phyloP scores from a whole-genome alignment of 2,797 vertebrate species.

The Gallirallus australis region DNA sequence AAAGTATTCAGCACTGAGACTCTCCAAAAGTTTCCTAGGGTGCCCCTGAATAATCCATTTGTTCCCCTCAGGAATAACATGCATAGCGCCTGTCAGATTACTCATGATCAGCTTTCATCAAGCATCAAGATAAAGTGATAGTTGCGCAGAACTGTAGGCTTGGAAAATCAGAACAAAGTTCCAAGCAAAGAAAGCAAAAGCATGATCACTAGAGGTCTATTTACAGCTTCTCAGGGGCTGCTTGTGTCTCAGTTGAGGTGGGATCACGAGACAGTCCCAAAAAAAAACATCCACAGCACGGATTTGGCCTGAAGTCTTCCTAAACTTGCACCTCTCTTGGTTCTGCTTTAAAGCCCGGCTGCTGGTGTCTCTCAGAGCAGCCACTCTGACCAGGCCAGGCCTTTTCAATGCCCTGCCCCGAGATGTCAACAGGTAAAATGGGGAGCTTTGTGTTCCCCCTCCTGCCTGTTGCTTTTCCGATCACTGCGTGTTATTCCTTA shows the following conservation, averaged over 20 bases:
- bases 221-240: neutral
- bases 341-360: neutral
- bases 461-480: neutral
- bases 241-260: neutral
- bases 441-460: neutral
- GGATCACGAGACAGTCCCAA: neutral
- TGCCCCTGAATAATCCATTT: neutral
- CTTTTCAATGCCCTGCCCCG: neutral
- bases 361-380: neutral
- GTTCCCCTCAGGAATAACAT: neutral
- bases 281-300: neutral
- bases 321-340: neutral
- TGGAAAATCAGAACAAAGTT: neutral
- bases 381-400: neutral
- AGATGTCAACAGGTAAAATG: neutral
- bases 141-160: neutral
- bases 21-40: neutral
- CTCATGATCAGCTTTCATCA: neutral
- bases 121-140: neutral
- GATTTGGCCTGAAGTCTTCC: neutral
- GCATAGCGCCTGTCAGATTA: neutral
- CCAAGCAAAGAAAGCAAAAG: neutral
- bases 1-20: neutral
- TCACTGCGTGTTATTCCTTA: neutral
- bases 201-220: fast-evolving